phyloP scores from a whole-genome alignment of 2,797 vertebrate genomes.

The Triplophysa bombifrons region DNA sequence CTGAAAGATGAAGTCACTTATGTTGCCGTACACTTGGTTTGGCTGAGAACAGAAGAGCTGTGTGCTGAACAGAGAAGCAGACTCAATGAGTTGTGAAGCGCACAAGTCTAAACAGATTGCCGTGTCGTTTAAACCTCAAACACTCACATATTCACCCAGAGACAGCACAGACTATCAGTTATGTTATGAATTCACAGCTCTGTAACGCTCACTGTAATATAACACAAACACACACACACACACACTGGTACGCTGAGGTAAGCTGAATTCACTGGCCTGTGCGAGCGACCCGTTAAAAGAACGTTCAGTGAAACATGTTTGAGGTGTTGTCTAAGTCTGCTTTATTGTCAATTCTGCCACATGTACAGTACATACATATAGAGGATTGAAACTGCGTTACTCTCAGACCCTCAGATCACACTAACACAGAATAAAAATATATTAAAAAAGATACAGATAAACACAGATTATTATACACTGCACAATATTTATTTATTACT shows the following conservation, averaged over 20 bases:
- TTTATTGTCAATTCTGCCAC: too few relatives aligned
- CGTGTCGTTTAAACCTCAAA: conserved; percentile 8
- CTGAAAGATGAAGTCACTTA: neutral
- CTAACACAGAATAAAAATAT: too few relatives aligned
- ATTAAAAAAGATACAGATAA: too few relatives aligned
- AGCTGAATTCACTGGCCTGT: neutral
- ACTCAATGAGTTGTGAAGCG: neutral
- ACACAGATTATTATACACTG: too few relatives aligned
- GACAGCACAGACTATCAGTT: conserved; percentile 16
- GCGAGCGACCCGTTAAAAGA: too few relatives aligned
- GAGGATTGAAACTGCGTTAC: too few relatives aligned
- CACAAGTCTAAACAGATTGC: neutral
- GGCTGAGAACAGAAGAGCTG: conserved; percentile 8
- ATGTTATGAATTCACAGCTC: conserved; percentile 16
- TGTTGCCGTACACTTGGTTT: neutral
- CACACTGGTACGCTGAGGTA: neutral
- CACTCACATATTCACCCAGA: neutral
- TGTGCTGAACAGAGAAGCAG: conserved; percentile 3
- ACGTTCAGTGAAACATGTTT: too few relatives aligned
- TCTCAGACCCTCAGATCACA: too few relatives aligned
- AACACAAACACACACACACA: neutral
- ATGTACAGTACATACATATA: too few relatives aligned
- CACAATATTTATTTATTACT: too few relatives aligned
- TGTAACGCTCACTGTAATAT: conserved; percentile 11
- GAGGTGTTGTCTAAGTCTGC: too few relatives aligned